Conservation (phyloP, 2,888 invertebrate species). For the Phortica magna region DNA sequence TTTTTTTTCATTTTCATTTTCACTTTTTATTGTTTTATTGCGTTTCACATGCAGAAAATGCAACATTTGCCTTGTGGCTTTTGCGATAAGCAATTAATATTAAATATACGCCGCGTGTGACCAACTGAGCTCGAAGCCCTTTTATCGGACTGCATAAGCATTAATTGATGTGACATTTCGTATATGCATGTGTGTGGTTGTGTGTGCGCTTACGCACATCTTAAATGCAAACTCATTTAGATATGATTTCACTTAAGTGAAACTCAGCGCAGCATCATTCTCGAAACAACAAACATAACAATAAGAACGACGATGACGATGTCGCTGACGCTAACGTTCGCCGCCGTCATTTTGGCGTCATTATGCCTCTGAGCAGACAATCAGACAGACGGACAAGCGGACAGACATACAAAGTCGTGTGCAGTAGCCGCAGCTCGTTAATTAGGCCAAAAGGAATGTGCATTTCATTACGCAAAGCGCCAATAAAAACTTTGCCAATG, state of each 20-base stretch:
- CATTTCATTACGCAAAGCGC: slow-evolving; percentile 14
- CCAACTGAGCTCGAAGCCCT: neutral
- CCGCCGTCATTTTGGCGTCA: slow-evolving; percentile 4
- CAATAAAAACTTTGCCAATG: neutral
- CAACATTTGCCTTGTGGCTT: too few species aligned
- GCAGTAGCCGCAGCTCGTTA: neutral
- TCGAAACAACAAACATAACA: neutral
- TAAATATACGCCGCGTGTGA: slow-evolving; percentile 6
- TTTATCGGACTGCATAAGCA: neutral
- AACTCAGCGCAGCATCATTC: neutral
- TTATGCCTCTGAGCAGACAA: neutral
- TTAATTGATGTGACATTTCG: slow-evolving; percentile 46
- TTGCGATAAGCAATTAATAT: slow-evolving; percentile 3
- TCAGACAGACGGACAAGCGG: neutral
- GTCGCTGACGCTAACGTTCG: neutral
- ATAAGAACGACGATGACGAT: neutral
- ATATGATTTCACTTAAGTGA: slow-evolving; percentile 44
- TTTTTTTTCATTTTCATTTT: neutral
- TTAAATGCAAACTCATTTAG: slow-evolving; percentile 44
- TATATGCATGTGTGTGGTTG: neutral
- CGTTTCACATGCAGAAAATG: too few species aligned
- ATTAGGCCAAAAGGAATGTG: slow-evolving; percentile 24
- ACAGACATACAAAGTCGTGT: neutral
- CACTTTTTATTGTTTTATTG: too few species aligned
- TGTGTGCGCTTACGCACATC: slow-evolving; percentile 30